These are phyloP conservation scores for Lemur catta DNA, from an alignment of 2,797 vertebrate genomes.

Conservation along the genomic window DNA sequence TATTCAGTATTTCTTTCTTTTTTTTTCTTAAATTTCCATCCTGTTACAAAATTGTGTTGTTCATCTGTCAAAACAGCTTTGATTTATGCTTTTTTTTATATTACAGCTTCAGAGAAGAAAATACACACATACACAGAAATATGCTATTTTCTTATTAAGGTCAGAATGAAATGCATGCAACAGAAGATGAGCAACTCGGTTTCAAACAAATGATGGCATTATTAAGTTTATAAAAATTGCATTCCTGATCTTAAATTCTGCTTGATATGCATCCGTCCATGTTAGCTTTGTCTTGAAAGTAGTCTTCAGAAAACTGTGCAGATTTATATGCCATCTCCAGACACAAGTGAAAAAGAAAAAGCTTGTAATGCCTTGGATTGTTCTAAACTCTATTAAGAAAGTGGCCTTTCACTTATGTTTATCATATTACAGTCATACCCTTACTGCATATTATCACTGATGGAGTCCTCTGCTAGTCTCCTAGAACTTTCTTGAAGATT, in stretches of 20 bases:
- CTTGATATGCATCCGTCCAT: constrained; percentile 23
- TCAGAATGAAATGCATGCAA: constrained; percentile 71
- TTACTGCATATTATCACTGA: neutral
- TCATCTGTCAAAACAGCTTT: constrained; percentile 81
- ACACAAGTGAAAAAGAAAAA: constrained; percentile 28
- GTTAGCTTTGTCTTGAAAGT: constrained; percentile 38
- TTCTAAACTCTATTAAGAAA: constrained; percentile 1
- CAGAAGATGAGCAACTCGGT: constrained; percentile 65
- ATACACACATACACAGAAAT: constrained; percentile 18
- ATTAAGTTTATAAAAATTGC: constrained; percentile 68
- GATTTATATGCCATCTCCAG: neutral
- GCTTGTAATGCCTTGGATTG: neutral
- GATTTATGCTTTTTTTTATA: constrained; percentile 75
- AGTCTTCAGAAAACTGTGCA: neutral
- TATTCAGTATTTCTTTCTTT: constrained; percentile 65
- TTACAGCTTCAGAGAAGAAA: constrained; percentile 57
- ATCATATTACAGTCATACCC: neutral
- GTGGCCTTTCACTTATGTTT: neutral
- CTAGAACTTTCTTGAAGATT: constrained; percentile 19
- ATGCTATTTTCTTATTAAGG: constrained; percentile 76
- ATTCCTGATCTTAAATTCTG: constrained; percentile 51
- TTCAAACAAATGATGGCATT: constrained; percentile 66
- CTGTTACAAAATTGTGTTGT: constrained; percentile 79
- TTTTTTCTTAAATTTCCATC: constrained; percentile 67
- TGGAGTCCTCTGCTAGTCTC: neutral